Base-by-base conservation (phyloP, 2,888 invertebrate genomes). In the Branchinecta sandiegonensis region DNA sequence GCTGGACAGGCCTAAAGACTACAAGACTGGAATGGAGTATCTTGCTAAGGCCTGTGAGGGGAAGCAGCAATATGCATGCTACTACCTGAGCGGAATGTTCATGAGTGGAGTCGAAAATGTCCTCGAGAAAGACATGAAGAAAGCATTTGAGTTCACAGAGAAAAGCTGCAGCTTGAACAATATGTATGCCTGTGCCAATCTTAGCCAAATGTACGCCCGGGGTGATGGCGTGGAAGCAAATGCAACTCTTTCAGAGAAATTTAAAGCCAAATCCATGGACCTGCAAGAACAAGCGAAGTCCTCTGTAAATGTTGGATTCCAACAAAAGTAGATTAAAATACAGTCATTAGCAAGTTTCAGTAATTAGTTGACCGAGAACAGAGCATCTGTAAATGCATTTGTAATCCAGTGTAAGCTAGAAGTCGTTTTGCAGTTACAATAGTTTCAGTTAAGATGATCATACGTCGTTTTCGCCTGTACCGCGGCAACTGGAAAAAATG, bases 131-230 rank as follows among this genome's bases (percentile, higher is more conserved):
- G 85, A 93, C 75, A 84, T 85, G 82, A 81, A 81, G 63, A 86
- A 89, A 77, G 93, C 94, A 0, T 89, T 90, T 76, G 80, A 85
- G 50, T 88, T 84, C 74, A 87, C 90, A 0, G 78, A 83, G 69
- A 87, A 85, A 77, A 90, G 88, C 0, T 97, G 96, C 77, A 88
- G 92, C 71, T 78, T 86, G 0, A 89, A 88, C 23, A 88, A 93
- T 75, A 85, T 91, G 76, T 88, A 87, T 75, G 89, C 90, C 0
- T 97, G 97, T 80, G 87, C 88, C 0, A 95, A 95, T 80, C 80
- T 94, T 1, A 87, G 92, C 75, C 85, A 88, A 77, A 92, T 93
- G 89, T 89, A 90, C 76, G 82, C 82, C 48, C 84, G 84, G 76
- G 93, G 93, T 13, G 90, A 94, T 71, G 94, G 94, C 2, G 87